Evolutionary conservation across 2,113 vertebrate genomes (phyloP).

Genomic region (Psophia crepitans): DNA sequence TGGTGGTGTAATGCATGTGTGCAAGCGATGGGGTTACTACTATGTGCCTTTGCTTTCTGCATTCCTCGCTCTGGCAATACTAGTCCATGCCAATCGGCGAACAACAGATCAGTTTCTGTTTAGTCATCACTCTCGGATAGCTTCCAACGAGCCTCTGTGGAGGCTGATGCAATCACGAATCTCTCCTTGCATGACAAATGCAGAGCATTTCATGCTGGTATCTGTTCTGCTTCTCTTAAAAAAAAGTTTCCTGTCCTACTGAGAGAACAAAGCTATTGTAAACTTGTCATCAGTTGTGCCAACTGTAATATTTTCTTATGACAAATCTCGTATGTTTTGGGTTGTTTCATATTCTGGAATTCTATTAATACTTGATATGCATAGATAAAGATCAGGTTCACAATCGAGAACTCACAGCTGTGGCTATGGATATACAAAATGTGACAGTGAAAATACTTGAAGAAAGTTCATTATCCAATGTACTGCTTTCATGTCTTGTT

Average conservation of each 20-base stretch:
- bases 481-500: neutral
- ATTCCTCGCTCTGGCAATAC: neutral
- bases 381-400: neutral
- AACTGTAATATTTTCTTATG: neutral
- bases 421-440: neutral
- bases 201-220: neutral
- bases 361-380: neutral
- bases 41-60: neutral
- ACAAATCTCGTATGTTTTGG: neutral
- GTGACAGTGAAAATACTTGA: neutral
- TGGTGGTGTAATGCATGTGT: neutral
- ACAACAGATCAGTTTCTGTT: constrained; percentile 30
- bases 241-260: neutral
- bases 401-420: neutral
- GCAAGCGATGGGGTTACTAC: neutral
- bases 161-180: constrained; percentile 23
- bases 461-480: neutral
- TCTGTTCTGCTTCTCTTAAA: neutral
- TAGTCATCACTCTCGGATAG: neutral
- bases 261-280: neutral
- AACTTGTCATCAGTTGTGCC: neutral
- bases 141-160: neutral
- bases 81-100: neutral
- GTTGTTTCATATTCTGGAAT: neutral
- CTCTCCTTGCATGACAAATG: neutral